Conservation (phyloP, 2,797 vertebrate genomes). For the Garrulus glandarius region DNA sequence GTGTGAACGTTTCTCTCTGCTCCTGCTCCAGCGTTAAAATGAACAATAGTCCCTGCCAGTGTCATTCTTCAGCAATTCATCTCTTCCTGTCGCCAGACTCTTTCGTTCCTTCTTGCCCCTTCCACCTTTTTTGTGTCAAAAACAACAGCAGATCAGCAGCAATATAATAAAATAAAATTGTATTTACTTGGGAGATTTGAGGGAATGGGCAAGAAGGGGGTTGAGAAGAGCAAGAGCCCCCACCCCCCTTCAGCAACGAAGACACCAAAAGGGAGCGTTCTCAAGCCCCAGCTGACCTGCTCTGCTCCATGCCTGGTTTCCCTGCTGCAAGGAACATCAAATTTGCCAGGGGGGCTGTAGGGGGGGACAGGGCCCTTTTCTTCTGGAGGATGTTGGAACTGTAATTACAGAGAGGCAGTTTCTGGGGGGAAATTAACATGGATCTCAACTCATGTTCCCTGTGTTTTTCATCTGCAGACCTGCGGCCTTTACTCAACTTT, state of each 20-base stretch:
- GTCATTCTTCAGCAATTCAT: slow-evolving; percentile 82
- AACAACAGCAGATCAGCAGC: slow-evolving; percentile 59
- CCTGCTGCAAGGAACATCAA: slow-evolving; percentile 21
- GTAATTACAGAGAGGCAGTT: slow-evolving; percentile 53
- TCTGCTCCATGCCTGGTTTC: neutral
- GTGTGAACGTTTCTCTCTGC: slow-evolving; percentile 90
- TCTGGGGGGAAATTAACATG: slow-evolving; percentile 43
- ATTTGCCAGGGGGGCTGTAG: slow-evolving; percentile 30
- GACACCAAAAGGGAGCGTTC: slow-evolving; percentile 29
- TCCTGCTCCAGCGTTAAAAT: slow-evolving; percentile 84
- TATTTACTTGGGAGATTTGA: slow-evolving; percentile 52
- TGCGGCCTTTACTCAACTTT: neutral
- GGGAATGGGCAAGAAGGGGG: neutral
- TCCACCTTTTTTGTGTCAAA: slow-evolving; percentile 70
- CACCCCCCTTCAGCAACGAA: neutral
- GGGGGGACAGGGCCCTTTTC: slow-evolving; percentile 38
- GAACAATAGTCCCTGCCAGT: slow-evolving; percentile 89
- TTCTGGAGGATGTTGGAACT: slow-evolving; percentile 55
- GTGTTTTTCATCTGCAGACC: slow-evolving; percentile 28
- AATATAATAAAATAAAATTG: slow-evolving; percentile 63
- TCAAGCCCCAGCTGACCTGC: slow-evolving; percentile 70
- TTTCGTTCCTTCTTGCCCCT: slow-evolving; percentile 63
- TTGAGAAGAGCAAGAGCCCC: neutral
- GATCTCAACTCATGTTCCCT: slow-evolving; percentile 18
- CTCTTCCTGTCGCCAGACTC: slow-evolving; percentile 67